A percentile compares a stretch with the other conserved stretches of the same genome.
Evolutionary conservation across 2,797 vertebrate genomes (phyloP).

Genomic region (Chloroceryle amazona): DNA sequence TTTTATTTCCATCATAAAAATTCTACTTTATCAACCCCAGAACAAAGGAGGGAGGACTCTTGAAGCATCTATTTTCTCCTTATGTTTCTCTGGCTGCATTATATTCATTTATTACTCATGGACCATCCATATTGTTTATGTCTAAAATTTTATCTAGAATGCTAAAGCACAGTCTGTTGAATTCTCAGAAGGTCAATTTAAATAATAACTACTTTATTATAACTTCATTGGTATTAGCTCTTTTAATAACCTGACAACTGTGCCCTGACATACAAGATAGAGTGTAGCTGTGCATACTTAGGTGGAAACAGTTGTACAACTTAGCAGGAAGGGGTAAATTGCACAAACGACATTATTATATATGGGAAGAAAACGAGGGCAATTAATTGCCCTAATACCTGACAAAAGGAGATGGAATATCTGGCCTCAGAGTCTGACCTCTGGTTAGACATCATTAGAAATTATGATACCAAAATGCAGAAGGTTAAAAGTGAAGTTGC

Average conservation of each 20-base stretch:
- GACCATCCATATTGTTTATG: neutral
- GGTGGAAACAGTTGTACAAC: neutral
- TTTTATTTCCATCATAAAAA: conserved; percentile 53
- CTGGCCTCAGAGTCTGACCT: conserved; percentile 21
- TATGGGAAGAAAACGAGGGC: neutral
- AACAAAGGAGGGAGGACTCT: conserved; percentile 1
- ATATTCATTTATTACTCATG: neutral
- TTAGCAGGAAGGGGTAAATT: conserved; percentile 59
- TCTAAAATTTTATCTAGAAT: neutral
- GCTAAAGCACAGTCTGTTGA: neutral
- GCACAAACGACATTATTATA: neutral
- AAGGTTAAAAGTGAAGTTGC: neutral
- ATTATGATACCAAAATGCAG: neutral
- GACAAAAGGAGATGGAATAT: conserved; percentile 27
- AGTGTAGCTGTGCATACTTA: neutral
- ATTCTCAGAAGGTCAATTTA: neutral
- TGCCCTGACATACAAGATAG: neutral
- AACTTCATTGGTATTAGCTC: neutral
- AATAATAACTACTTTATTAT: neutral
- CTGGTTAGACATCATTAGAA: neutral
- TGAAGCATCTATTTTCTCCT: neutral
- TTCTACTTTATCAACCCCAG: neutral
- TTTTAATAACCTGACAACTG: neutral
- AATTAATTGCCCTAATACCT: conserved; percentile 28
- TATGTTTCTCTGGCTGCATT: conserved; percentile 32